Conservation (phyloP, 2,797 vertebrate genomes). For the Onychomys arenicola region DNA sequence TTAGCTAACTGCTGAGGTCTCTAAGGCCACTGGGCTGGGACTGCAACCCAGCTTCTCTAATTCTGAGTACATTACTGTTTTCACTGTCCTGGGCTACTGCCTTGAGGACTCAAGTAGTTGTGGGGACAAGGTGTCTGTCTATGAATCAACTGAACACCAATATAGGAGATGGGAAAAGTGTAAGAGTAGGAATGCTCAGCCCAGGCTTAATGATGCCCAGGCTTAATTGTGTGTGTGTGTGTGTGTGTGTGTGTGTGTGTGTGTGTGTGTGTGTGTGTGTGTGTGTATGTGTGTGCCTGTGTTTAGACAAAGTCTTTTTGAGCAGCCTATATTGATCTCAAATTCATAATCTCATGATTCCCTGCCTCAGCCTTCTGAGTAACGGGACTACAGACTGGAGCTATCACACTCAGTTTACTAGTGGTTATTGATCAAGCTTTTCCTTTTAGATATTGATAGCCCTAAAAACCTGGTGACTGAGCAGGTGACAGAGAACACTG, state of each 20-base stretch:
- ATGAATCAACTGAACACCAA: background rate
- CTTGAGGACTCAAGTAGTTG: background rate
- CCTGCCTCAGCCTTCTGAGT: background rate
- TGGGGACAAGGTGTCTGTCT: background rate
- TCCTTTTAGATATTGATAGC: slow-evolving; percentile 87
- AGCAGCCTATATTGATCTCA: background rate
- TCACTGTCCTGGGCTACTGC: background rate
- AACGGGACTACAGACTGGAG: no score
- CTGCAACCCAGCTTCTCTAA: background rate
- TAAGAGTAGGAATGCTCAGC: background rate
- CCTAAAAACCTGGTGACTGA: slow-evolving; percentile 88
- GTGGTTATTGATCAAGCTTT: background rate
- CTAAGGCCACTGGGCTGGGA: background rate
- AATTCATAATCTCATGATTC: background rate
- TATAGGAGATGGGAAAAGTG: background rate
- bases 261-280: background rate
- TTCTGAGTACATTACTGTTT: background rate
- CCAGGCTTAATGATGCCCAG: background rate
- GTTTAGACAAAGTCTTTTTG: background rate
- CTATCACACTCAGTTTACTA: background rate
- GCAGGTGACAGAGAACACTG: slow-evolving; percentile 88
- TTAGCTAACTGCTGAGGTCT: background rate
- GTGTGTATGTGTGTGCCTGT: background rate
- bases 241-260: background rate
- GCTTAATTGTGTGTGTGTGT: background rate